Conservation (phyloP, 2,797 vertebrate species). For the Sebastes matsubarae region DNA sequence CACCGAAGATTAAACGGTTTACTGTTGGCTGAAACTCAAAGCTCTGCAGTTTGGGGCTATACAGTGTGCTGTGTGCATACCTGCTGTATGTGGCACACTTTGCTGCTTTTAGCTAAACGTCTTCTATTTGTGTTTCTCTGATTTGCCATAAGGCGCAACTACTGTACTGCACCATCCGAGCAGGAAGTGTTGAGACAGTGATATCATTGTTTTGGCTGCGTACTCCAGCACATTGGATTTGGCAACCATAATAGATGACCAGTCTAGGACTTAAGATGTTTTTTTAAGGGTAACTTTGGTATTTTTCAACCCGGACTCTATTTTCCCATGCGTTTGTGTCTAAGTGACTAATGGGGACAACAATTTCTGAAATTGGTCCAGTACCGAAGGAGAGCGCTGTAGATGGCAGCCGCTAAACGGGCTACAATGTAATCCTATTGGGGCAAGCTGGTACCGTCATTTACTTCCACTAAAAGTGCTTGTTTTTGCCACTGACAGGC, state of each 20-base stretch:
- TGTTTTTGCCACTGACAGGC: background rate
- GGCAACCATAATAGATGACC: background rate
- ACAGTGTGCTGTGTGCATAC: background rate
- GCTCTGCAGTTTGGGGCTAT: conserved; percentile 51
- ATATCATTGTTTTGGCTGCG: background rate
- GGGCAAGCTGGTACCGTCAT: background rate
- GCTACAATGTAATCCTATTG: too few species aligned
- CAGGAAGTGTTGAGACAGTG: background rate
- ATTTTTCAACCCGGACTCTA: too few species aligned
- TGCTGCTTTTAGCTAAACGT: conserved; percentile 22
- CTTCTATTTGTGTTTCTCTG: background rate
- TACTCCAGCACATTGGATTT: background rate
- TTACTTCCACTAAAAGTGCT: background rate
- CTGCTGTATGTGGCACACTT: conserved; percentile 16
- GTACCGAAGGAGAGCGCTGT: background rate
- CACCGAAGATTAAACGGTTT: conserved; percentile 74
- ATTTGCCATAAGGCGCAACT: background rate
- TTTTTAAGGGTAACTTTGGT: too few species aligned
- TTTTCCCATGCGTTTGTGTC: too few species aligned
- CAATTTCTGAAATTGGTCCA: background rate
- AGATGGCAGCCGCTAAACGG: too few species aligned
- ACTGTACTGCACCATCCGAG: background rate
- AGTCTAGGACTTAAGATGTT: background rate
- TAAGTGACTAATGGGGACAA: too few species aligned
- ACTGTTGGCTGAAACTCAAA: conserved; percentile 66